These are phyloP conservation scores for Strongylocentrotus purpuratus DNA, from an alignment of 35 echinoderm and acorn worm species.

Conservation along the genomic window DNA sequence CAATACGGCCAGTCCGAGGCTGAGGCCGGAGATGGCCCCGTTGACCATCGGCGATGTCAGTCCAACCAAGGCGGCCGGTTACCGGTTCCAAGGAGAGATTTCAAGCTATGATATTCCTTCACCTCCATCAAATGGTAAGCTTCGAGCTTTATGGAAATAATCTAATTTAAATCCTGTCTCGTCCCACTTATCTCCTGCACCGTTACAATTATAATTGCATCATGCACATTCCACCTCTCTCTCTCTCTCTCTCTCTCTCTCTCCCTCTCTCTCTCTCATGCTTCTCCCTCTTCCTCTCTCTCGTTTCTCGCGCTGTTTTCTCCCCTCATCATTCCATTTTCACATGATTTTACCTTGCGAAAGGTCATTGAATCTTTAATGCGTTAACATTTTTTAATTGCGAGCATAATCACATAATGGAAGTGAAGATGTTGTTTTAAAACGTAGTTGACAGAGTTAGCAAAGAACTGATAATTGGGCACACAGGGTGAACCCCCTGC, in stretches of 20 bases:
- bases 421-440: neutral
- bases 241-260: neutral
- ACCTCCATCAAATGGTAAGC: constrained; percentile 78
- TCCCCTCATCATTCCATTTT: neutral
- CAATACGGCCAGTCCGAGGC: neutral
- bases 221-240: no score
- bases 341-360: neutral
- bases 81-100: constrained; percentile 75
- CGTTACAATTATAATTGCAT: neutral
- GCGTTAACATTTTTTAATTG: neutral
- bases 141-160: neutral
- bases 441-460: neutral
- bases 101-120: constrained; percentile 88
- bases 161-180: neutral
- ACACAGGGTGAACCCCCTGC: neutral
- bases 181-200: neutral
- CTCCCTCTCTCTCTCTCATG: no score
- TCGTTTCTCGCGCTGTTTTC: neutral
- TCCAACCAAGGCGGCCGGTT: neutral
- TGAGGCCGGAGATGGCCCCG: neutral
- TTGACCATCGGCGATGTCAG: neutral
- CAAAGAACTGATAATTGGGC: neutral
- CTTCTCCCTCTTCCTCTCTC: neutral
- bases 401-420: neutral
- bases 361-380: neutral